Conservation (phyloP, 2,797 vertebrate genomes). For the Gallinago stenura region DNA sequence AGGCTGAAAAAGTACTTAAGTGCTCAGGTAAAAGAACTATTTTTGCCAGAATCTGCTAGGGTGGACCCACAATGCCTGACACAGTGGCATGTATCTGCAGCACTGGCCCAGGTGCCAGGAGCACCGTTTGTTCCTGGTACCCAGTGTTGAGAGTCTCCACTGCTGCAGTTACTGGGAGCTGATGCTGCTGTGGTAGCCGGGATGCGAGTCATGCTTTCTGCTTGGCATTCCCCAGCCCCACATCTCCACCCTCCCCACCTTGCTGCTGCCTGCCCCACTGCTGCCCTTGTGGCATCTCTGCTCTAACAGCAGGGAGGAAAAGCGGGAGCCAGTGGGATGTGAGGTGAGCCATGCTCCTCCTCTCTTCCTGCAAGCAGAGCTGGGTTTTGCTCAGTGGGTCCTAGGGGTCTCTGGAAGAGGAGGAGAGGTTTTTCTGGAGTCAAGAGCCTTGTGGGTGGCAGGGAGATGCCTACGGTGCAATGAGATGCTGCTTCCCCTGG, state of each 20-base stretch:
- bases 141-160: neutral
- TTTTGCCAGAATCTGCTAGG: neutral
- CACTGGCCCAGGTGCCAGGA: neutral
- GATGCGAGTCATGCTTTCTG: neutral
- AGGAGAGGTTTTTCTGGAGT: neutral
- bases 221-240: neutral
- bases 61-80: neutral
- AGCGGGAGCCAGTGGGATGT: accelerated
- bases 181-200: neutral
- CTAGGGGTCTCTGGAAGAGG: neutral
- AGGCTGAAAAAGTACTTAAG: neutral
- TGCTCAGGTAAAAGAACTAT: conserved; percentile 45
- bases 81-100: neutral
- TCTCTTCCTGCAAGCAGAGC: accelerated
- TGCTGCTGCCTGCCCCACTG: neutral
- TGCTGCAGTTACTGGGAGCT: neutral
- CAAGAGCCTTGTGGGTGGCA: neutral
- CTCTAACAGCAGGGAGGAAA: neutral
- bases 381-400: neutral
- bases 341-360: neutral
- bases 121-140: accelerated
- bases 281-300: neutral
- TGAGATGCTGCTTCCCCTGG: neutral
- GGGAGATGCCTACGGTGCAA: accelerated
- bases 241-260: neutral